phyloP scores from a whole-genome alignment of 2,113 vertebrate species.

The Onychostoma macrolepis region DNA sequence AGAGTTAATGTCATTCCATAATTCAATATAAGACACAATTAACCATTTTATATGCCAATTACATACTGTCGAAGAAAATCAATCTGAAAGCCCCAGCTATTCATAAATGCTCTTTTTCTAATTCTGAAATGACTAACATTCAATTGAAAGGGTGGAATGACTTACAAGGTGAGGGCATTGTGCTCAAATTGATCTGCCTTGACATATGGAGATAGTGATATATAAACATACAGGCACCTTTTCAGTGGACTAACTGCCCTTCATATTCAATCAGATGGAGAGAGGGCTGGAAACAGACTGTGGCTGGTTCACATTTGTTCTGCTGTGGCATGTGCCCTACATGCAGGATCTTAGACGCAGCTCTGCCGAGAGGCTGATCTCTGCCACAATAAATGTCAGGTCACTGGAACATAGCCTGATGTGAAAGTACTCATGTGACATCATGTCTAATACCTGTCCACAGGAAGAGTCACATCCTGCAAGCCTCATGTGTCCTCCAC shows the following conservation, averaged over 20 bases:
- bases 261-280: constrained; percentile 53
- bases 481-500: neutral
- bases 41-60: neutral
- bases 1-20: neutral
- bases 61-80: neutral
- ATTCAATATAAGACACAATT: neutral
- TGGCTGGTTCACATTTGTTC: constrained; percentile 57
- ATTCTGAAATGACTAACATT: constrained; percentile 26
- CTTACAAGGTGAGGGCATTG: constrained; percentile 54
- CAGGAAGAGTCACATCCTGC: neutral
- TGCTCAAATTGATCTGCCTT: constrained; percentile 51
- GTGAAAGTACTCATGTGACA: constrained; percentile 50
- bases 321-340: constrained; percentile 41
- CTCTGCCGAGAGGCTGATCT: constrained; percentile 20
- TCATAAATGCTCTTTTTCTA: constrained; percentile 21
- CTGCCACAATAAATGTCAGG: constrained; percentile 25
- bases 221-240: constrained; percentile 61
- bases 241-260: constrained; percentile 53
- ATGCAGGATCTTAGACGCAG: neutral
- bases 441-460: constrained; percentile 55
- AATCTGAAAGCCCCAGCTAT: constrained; percentile 18
- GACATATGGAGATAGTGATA: constrained; percentile 56
- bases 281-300: constrained; percentile 31
- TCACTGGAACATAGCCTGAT: constrained; percentile 42
- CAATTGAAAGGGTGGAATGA: constrained; percentile 11